Conservation (phyloP, 1,140 invertebrate species). For the Onthophagus taurus region DNA sequence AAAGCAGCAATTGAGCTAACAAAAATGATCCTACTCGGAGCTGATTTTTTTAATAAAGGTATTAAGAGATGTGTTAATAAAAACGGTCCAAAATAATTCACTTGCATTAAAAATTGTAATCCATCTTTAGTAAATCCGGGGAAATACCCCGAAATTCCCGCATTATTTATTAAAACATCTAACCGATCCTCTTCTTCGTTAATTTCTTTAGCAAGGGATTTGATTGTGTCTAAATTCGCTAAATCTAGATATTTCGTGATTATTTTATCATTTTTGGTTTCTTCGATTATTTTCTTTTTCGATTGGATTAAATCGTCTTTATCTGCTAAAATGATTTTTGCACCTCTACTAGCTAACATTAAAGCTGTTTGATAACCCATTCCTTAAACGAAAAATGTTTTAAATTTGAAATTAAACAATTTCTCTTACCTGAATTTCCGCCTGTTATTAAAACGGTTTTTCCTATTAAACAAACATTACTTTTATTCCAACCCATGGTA, state of each 20-base stretch:
- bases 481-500: too few relatives aligned
- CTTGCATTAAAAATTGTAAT: conserved; percentile 50
- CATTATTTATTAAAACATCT: conserved; percentile 59
- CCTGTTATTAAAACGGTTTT: conserved; percentile 9
- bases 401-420: too few relatives aligned
- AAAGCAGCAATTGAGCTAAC: conserved; percentile 27
- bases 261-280: conserved; percentile 35
- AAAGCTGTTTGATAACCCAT: background rate
- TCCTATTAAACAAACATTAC: conserved; percentile 5
- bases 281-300: conserved; percentile 33
- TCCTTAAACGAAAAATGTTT: background rate
- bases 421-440: conserved; percentile 8
- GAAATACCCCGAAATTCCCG: conserved; percentile 40
- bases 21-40: conserved; percentile 30
- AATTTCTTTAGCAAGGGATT: conserved; percentile 40
- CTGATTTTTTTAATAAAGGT: conserved; percentile 37
- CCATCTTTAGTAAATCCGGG: conserved; percentile 48
- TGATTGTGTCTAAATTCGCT: conserved; percentile 38
- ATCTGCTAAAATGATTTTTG: background rate
- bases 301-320: conserved; percentile 26
- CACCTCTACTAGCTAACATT: background rate
- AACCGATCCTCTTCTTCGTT: conserved; percentile 38
- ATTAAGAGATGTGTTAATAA: conserved; percentile 45
- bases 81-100: conserved; percentile 60
- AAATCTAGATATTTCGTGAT: conserved; percentile 35